Conservation (phyloP, 2,113 vertebrate species). For the Ochotona princeps region DNA sequence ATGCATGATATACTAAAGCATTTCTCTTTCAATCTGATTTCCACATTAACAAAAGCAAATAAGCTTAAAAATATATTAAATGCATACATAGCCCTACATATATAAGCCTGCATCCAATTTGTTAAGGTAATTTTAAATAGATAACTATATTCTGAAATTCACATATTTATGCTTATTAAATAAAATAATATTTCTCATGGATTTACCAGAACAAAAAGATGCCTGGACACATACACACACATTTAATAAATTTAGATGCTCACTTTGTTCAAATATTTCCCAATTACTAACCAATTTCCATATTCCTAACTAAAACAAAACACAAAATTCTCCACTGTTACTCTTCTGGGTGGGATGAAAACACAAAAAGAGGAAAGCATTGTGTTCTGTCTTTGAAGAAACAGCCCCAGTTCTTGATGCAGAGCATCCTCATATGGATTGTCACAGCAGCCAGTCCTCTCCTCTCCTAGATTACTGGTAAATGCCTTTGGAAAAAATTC, state of each 20-base stretch:
- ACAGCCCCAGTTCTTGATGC: not conserved
- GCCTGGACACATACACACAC: not conserved
- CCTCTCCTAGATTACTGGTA: not conserved
- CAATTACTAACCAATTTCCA: not conserved
- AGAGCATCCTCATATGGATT: not conserved
- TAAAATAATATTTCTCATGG: not conserved
- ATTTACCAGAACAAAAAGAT: not conserved
- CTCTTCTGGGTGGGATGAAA: not conserved
- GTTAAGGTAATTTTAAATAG: constrained; percentile 8
- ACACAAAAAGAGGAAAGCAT: not conserved
- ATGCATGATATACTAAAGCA: not conserved
- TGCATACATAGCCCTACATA: not conserved
- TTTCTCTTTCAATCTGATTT: not conserved
- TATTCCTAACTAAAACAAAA: not conserved
- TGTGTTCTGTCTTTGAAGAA: not conserved
- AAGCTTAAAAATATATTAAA: not conserved
- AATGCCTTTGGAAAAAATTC: not conserved
- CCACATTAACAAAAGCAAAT: not conserved
- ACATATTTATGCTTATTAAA: not conserved
- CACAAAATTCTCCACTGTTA: not conserved
- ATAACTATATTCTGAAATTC: not conserved
- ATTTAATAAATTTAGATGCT: not conserved
- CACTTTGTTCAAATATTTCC: not conserved
- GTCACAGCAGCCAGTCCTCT: not conserved
- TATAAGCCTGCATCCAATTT: not conserved